Conservation (phyloP, 2,113 vertebrate species). For the Herpailurus yagouaroundi region DNA sequence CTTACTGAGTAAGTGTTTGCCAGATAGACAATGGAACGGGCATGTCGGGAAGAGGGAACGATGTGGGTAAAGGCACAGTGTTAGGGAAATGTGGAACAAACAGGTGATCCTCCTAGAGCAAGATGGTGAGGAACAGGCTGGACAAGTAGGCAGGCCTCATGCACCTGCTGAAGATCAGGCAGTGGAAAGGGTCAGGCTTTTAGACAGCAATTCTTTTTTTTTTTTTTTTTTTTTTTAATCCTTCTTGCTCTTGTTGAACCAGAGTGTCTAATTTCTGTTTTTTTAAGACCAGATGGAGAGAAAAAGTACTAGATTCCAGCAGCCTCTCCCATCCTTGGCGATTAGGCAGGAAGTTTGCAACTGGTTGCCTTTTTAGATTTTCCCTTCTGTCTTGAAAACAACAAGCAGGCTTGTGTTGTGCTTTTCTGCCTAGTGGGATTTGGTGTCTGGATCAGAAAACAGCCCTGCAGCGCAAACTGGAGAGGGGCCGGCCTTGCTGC, state of each 20-base stretch:
- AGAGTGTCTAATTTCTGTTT: background rate
- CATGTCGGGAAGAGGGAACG: background rate
- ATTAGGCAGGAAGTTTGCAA: background rate
- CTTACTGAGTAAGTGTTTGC: background rate
- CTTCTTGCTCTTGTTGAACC: background rate
- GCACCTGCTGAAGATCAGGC: background rate
- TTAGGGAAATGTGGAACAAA: background rate
- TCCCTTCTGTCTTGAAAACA: conserved; percentile 12
- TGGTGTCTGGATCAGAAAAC: background rate
- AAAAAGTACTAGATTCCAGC: background rate
- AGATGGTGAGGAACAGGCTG: background rate
- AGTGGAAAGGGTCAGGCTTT: background rate
- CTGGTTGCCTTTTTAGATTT: background rate
- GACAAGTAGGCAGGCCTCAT: background rate
- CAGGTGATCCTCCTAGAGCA: background rate
- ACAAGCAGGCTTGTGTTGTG: background rate
- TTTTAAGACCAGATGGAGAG: background rate
- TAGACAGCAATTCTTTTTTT: background rate
- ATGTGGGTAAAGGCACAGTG: accelerated
- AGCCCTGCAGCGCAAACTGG: background rate
- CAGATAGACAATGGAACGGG: background rate
- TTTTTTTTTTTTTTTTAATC: background rate
- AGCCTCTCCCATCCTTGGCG: background rate
- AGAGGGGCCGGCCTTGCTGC: background rate
- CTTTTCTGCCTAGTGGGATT: conserved; percentile 18